Evolutionary conservation across 2,888 invertebrate species (phyloP).

Genomic region (Spicauda simplicius): DNA sequence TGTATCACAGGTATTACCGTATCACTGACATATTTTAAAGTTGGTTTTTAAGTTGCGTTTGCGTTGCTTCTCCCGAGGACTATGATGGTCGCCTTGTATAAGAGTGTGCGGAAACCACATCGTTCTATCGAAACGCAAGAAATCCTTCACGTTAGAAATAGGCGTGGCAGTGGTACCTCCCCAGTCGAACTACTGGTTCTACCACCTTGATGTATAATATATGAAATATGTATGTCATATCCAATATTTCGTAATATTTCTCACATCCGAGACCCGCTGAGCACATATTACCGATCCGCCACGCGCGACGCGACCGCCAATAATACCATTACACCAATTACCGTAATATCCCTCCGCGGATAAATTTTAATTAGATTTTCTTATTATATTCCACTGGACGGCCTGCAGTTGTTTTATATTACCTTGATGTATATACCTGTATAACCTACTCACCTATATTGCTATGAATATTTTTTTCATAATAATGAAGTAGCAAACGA

Average conservation of each 20-base stretch:
- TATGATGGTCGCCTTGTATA: too few species aligned
- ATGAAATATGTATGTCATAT: not conserved
- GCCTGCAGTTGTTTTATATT: slow-evolving; percentile 11
- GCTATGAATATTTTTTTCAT: not conserved
- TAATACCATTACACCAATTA: slow-evolving; percentile 63
- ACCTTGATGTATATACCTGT: not conserved
- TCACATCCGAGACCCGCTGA: slow-evolving; percentile 16
- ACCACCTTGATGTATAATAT: too few species aligned
- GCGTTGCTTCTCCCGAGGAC: too few species aligned
- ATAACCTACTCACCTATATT: not conserved
- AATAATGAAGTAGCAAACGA: too few species aligned
- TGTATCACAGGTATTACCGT: too few species aligned
- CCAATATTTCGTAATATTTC: not conserved
- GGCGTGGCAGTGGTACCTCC: too few species aligned
- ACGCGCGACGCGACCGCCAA: slow-evolving; percentile 58
- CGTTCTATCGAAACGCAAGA: too few species aligned
- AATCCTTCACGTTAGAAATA: too few species aligned
- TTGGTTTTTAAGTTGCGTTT: too few species aligned
- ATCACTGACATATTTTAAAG: too few species aligned
- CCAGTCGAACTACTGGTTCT: too few species aligned
- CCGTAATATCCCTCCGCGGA: slow-evolving; percentile 50
- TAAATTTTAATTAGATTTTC: slow-evolving; percentile 47
- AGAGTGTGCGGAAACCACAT: too few species aligned
- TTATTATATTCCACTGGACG: slow-evolving; percentile 19
- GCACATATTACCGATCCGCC: slow-evolving; percentile 60